A percentile compares a stretch with the other conserved stretches of the same genome.
Evolutionary conservation across 2,888 invertebrate genomes (phyloP).

Genomic region (Nemotelus pantherinus): DNA sequence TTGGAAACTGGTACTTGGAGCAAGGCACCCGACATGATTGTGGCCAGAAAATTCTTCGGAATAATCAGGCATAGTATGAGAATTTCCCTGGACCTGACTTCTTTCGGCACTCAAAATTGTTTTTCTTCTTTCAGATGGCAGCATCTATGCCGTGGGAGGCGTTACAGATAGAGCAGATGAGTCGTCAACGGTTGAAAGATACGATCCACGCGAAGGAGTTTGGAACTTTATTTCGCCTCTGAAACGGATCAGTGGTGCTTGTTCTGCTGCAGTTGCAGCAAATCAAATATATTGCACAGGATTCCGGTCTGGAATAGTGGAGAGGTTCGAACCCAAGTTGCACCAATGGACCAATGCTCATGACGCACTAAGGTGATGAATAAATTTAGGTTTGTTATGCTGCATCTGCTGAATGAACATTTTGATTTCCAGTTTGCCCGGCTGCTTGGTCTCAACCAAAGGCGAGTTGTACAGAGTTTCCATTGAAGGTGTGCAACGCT

Average conservation of each 20-base stretch:
- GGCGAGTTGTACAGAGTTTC: conserved; percentile 33
- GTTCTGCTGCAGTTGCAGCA: conserved; percentile 27
- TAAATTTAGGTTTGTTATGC: background rate
- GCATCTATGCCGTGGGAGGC: conserved; percentile 17
- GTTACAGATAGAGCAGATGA: conserved; percentile 12
- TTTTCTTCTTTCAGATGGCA: background rate
- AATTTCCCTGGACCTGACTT: background rate
- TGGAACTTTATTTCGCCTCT: conserved; percentile 26
- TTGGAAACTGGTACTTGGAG: conserved; percentile 28
- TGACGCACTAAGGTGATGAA: conserved; percentile 16
- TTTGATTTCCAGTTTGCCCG: conserved; percentile 23
- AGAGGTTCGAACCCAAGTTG: conserved; percentile 15
- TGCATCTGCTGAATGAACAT: background rate
- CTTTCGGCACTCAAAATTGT: background rate
- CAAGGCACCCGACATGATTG: conserved; percentile 1
- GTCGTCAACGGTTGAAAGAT: conserved; percentile 13
- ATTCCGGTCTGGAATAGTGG: conserved; percentile 23
- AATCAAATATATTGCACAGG: conserved; percentile 23
- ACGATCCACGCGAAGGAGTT: conserved; percentile 30
- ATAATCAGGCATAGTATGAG: conserved; percentile 32
- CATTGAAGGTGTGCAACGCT: conserved; percentile 20
- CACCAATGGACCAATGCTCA: conserved; percentile 11
- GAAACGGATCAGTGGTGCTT: conserved; percentile 7
- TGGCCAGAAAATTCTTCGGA: conserved; percentile 30
- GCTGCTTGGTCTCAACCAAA: conserved; percentile 31